Evolutionary conservation across 1,140 invertebrate species (phyloP).

Genomic region (Neuroterus valhalla): DNA sequence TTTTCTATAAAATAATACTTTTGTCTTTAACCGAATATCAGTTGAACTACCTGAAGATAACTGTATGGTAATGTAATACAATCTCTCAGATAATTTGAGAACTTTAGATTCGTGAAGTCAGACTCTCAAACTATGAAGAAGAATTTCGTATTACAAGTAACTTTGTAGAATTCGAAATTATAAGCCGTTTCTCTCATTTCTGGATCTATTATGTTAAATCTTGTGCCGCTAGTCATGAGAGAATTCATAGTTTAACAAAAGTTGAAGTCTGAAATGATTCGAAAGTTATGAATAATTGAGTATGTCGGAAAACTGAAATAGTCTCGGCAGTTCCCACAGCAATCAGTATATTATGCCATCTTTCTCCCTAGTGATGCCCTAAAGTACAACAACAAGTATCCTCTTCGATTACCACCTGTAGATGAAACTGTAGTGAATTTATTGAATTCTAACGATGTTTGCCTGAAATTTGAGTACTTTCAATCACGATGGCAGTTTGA

Average conservation of each 20-base stretch:
- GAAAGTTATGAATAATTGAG: conserved; percentile 20
- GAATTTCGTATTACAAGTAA: background rate
- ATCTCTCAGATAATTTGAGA: no score
- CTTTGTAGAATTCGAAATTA: background rate
- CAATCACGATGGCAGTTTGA: no score
- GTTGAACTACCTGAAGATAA: no score
- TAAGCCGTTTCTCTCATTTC: background rate
- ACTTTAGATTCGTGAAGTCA: no score
- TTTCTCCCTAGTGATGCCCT: background rate
- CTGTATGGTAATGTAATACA: no score
- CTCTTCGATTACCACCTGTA: background rate
- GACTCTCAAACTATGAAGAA: no score
- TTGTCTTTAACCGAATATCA: no score
- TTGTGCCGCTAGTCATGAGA: background rate
- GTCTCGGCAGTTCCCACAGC: background rate
- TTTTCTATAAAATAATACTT: background rate
- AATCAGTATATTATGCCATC: conserved; percentile 17
- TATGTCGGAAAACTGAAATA: conserved; percentile 5
- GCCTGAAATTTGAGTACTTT: no score
- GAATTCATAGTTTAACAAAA: background rate
- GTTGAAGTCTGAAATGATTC: background rate
- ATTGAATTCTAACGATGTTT: no score
- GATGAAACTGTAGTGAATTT: no score
- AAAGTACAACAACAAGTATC: background rate
- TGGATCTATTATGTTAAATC: background rate